phyloP scores from a whole-genome alignment of 1,140 invertebrate genomes.

The Hypsibius dujardini region DNA sequence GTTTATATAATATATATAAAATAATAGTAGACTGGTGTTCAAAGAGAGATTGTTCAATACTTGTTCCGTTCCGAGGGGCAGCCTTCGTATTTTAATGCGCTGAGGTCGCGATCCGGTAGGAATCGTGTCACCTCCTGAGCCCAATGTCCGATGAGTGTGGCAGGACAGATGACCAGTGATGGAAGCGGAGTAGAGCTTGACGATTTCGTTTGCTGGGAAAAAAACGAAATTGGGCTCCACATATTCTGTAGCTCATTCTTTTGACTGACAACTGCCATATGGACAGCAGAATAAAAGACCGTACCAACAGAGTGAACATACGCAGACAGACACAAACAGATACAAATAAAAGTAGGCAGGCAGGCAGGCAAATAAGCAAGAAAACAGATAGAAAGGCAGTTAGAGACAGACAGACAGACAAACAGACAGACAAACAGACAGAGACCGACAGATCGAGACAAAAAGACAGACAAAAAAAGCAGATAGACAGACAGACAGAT shows the following conservation, averaged over 20 bases:
- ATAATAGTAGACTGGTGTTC: too few species aligned
- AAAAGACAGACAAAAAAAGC: too few species aligned
- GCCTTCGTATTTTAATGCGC: slow-evolving; percentile 78
- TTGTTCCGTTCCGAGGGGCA: slow-evolving; percentile 63
- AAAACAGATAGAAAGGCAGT: too few species aligned
- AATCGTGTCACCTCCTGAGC: slow-evolving; percentile 94
- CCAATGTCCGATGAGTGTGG: slow-evolving; percentile 96
- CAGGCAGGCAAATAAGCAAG: too few species aligned
- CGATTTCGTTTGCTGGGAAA: slow-evolving; percentile 31
- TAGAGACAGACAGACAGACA: too few species aligned
- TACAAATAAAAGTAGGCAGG: too few species aligned
- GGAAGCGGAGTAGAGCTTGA: slow-evolving; percentile 44
- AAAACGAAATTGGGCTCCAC: slow-evolving; percentile 20
- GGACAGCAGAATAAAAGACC: not conserved
- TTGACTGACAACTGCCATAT: not conserved
- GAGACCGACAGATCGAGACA: too few species aligned
- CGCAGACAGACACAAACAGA: not conserved
- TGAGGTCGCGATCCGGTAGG: slow-evolving; percentile 50
- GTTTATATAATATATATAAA: too few species aligned
- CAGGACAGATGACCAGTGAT: slow-evolving; percentile 87
- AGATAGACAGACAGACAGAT: too few species aligned
- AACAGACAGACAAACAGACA: too few species aligned
- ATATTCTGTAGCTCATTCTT: not conserved
- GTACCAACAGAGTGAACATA: not conserved
- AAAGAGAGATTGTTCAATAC: slow-evolving; percentile 20